Percentiles rank a stretch among this genome's conserved stretches.
These are phyloP conservation scores for Silurus asotus DNA, from an alignment of 2,113 vertebrate species.

Conservation along the genomic window DNA sequence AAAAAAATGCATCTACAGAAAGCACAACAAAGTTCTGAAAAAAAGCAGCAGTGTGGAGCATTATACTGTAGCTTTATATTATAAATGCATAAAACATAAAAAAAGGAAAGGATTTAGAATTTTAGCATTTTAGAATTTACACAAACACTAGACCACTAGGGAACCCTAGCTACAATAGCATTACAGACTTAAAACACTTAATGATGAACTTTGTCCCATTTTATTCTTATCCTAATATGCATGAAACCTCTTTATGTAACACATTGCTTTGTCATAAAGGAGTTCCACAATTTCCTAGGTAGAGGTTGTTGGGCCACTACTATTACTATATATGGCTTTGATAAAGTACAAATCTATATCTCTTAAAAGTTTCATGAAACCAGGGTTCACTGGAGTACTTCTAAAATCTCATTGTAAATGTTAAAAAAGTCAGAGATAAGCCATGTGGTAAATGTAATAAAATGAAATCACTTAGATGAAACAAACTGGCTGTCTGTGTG, in stretches of 20 bases:
- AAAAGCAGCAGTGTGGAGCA: not conserved
- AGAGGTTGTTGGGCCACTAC: conserved; percentile 3
- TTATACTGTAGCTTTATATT: not conserved
- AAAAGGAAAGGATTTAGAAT: not conserved
- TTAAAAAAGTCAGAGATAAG: conserved; percentile 31
- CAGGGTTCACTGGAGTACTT: conserved; percentile 36
- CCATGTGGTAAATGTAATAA: conserved; percentile 53
- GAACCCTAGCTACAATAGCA: too few species aligned
- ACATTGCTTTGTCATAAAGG: not conserved
- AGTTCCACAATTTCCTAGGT: not conserved
- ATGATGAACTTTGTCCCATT: not conserved
- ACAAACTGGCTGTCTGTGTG: conserved; percentile 42
- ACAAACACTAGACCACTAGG: too few species aligned
- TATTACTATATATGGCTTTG: conserved; percentile 21
- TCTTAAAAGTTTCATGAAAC: conserved; percentile 36
- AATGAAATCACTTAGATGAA: conserved; percentile 53
- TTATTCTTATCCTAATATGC: not conserved
- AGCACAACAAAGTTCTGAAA: not conserved
- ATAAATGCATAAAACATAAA: not conserved
- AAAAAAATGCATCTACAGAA: conserved; percentile 11
- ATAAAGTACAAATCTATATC: conserved; percentile 30
- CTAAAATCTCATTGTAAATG: conserved; percentile 24
- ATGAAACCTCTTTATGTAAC: not conserved
- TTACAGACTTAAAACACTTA: too few species aligned
- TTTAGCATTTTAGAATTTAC: not conserved